Evolutionary conservation across 2,797 vertebrate species (phyloP).

Genomic region (Pangasius larnaudii): DNA sequence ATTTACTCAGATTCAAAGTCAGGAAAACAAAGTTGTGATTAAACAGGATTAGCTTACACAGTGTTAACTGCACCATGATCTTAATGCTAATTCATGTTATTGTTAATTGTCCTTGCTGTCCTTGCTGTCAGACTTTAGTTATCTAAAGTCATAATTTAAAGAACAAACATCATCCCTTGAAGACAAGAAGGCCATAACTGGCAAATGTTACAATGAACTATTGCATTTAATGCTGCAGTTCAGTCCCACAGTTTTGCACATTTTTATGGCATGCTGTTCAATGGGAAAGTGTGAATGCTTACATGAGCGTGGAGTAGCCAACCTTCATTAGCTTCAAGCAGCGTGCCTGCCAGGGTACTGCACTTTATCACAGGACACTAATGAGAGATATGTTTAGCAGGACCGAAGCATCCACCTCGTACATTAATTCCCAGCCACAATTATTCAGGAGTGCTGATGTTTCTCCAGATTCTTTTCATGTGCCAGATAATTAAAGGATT

Average conservation of each 20-base stretch:
- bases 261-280: conserved; percentile 14
- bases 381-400: conserved; percentile 73
- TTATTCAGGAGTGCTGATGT: conserved; percentile 75
- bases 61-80: background rate
- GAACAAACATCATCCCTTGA: background rate
- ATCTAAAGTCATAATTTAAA: background rate
- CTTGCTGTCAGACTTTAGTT: background rate
- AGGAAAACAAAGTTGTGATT: background rate
- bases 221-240: background rate
- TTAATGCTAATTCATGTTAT: background rate
- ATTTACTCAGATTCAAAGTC: background rate
- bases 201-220: background rate
- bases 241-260: background rate
- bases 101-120: background rate
- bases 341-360: conserved; percentile 58
- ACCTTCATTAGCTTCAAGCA: conserved; percentile 68
- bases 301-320: conserved; percentile 51
- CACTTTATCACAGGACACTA: conserved; percentile 73
- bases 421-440: conserved; percentile 75
- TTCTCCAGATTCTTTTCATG: conserved; percentile 69
- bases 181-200: background rate
- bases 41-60: background rate
- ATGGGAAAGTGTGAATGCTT: conserved; percentile 24
- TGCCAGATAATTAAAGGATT: conserved; percentile 67
- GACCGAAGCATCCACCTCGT: conserved; percentile 57